These are phyloP conservation scores for Natator depressus DNA, from an alignment of 2,113 vertebrate species.

Conservation along the genomic window DNA sequence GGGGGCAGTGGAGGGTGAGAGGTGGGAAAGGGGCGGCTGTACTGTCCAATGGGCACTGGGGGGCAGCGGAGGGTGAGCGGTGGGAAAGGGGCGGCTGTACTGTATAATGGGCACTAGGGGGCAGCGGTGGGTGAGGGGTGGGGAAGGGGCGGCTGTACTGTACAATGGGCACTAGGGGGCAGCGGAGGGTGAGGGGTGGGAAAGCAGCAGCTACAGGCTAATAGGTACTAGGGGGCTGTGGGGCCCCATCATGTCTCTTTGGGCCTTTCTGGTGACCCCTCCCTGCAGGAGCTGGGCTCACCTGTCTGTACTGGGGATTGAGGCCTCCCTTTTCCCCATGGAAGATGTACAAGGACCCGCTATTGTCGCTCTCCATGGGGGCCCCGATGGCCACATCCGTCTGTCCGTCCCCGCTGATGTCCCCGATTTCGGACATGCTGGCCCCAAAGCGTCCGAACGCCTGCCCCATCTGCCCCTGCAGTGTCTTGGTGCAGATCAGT, in stretches of 20 bases:
- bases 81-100: too few relatives aligned
- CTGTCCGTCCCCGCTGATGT: slow-evolving; percentile 84
- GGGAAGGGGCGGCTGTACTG: too few relatives aligned
- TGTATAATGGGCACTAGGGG: neutral
- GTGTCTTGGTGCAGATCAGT: slow-evolving; percentile 34
- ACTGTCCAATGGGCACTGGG: neutral
- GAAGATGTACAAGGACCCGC: slow-evolving; percentile 85
- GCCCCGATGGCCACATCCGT: slow-evolving; percentile 86
- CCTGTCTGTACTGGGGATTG: slow-evolving; percentile 74
- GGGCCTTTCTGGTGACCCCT: fast-evolving
- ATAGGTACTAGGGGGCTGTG: neutral
- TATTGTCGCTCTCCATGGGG: slow-evolving; percentile 81
- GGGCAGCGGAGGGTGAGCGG: too few relatives aligned
- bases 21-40: neutral
- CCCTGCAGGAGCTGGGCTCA: neutral
- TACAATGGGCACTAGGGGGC: neutral
- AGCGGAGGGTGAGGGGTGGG: too few relatives aligned
- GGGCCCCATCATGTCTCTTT: neutral
- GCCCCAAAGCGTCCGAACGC: slow-evolving; percentile 81
- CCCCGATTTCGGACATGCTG: slow-evolving; percentile 77
- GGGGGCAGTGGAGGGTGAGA: neutral
- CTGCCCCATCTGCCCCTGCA: slow-evolving; percentile 60
- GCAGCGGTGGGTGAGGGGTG: neutral
- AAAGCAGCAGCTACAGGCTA: too few relatives aligned
- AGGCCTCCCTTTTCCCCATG: slow-evolving; percentile 68